Conservation (phyloP, 2,113 vertebrate genomes). For the Pyxicephalus adspersus region DNA sequence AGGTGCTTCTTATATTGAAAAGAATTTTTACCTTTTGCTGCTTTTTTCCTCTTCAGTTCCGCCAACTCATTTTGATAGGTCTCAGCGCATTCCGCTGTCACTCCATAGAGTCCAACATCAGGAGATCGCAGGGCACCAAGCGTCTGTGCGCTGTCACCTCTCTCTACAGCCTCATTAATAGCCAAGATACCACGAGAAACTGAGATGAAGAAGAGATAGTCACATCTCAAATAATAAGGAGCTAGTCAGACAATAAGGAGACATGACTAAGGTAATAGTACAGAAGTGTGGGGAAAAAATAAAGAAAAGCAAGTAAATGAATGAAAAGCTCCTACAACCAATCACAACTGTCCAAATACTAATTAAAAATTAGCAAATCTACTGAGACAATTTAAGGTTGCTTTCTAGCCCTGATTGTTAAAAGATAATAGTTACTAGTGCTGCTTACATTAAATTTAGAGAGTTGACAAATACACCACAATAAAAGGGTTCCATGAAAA, state of each 20-base stretch:
- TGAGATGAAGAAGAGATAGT: slow-evolving; percentile 59
- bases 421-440: too few species aligned
- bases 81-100: slow-evolving; percentile 88
- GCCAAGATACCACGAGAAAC: slow-evolving; percentile 89
- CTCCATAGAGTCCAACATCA: slow-evolving; percentile 86
- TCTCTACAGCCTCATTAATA: slow-evolving; percentile 89
- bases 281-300: too few species aligned
- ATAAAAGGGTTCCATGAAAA: too few species aligned
- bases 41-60: slow-evolving; percentile 77
- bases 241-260: not conserved
- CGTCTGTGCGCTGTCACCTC: slow-evolving; percentile 76
- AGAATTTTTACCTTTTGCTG: slow-evolving; percentile 73
- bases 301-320: too few species aligned
- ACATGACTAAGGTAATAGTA: not conserved
- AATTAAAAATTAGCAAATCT: too few species aligned
- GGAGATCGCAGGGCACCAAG: slow-evolving; percentile 80
- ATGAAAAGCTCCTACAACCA: too few species aligned
- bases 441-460: too few species aligned
- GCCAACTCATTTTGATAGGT: slow-evolving; percentile 85
- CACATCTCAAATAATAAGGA: not conserved
- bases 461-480: too few species aligned
- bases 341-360: too few species aligned
- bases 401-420: too few species aligned
- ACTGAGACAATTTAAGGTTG: too few species aligned
- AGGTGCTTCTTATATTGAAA: too few species aligned